Base-by-base conservation (phyloP, 2,113 vertebrate species). In the Steatornis caripensis region DNA sequence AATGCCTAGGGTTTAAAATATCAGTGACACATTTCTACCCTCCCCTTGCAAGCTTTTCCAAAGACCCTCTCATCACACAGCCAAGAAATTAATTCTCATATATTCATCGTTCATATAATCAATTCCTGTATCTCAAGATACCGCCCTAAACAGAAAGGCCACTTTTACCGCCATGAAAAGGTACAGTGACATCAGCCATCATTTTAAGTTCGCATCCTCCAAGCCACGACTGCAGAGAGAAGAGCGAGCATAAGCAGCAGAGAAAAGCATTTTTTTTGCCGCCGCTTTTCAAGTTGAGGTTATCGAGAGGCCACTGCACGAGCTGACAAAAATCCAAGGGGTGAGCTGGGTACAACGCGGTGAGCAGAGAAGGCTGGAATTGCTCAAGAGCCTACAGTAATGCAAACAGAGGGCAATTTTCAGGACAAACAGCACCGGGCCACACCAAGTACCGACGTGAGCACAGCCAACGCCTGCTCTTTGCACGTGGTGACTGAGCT, bases 231-330 rank as follows among this genome's bases (percentile, higher is more conserved):
- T 20, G 69, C n/a, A 60, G 36, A 45, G 22, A 54, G 57, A 32
- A 30, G 11, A 58, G 3, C 0, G 2, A 70, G n/a, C 23, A 24
- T 2, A 36, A 79, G 29, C 19, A 71, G 12, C 55, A 45, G 51
- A 46, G 12, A 53, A 46, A 45, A 60, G 39, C 1, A 1, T 16
- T 85, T 23, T 51, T 39, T 23, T 60, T 5, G 0, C 58, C 1
- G 30, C 9, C 10, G 1, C 20, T 66, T 61, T 30, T 3, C 16
- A 8, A 58, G 34, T 1, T 34, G 13, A 8, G 15, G 74, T 2
- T 49, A 24, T 43, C 2, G 2, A 80, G 36, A 62, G 57, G 54
- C 48, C 3, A 1, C 45, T 8, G 36, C 15, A 22, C 0, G 15
- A 74, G 54, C 32, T 18, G 68, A 43, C 34, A 57, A 49, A 61